Conservation (phyloP, 2,888 invertebrate genomes). For the Lutraria lutraria region DNA sequence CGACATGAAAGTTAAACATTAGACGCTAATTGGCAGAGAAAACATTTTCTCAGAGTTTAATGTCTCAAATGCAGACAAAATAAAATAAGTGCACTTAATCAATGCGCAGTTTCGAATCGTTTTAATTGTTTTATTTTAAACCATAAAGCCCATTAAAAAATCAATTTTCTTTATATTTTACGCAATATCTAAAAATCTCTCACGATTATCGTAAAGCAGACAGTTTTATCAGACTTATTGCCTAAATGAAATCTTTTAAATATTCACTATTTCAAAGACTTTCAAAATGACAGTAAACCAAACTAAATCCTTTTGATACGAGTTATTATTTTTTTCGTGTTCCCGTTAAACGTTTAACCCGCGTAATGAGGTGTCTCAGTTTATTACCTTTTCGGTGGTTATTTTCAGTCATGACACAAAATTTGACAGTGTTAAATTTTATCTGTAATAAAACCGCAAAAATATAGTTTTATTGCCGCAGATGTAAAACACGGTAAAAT, state of each 20-base stretch:
- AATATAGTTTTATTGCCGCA: conserved; percentile 9
- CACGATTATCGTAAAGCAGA: not conserved
- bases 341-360: conserved; percentile 1
- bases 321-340: not conserved
- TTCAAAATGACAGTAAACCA: not conserved
- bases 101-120: not conserved
- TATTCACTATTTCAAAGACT: not conserved
- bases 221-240: not conserved
- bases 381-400: conserved; percentile 7
- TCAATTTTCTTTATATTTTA: conserved; percentile 2
- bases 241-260: not conserved
- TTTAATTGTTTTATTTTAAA: conserved; percentile 19
- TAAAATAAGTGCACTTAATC: conserved; percentile 4
- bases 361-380: not conserved
- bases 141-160: conserved; percentile 7
- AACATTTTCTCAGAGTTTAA: not conserved
- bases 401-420: conserved; percentile 38
- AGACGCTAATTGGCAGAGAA: not conserved
- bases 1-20: not conserved
- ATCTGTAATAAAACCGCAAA: conserved; percentile 30
- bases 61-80: not conserved
- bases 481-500: not conserved
- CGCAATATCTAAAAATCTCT: not conserved
- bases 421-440: conserved; percentile 45
- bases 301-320: not conserved